Percentiles rank a stretch among this genome's conserved stretches.
Conservation (phyloP, 2,888 invertebrate species). For the Pollenia angustigena region DNA sequence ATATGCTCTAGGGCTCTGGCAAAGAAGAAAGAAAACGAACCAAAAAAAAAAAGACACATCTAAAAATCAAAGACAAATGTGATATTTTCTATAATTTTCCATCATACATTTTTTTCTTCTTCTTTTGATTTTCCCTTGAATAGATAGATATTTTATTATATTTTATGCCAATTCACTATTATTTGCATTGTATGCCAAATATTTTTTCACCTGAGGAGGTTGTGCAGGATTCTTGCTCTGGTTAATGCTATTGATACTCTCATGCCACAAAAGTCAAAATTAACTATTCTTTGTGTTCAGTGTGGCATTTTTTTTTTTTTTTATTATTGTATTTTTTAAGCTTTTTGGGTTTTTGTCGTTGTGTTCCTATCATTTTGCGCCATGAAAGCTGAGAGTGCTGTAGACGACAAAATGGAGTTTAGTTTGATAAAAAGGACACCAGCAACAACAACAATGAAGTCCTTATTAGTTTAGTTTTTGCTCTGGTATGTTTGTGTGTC, state of each 20-base stretch:
- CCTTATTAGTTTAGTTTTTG: conserved; percentile 54
- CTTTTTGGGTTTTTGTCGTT: neutral
- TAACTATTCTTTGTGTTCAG: conserved; percentile 61
- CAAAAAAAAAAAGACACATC: neutral
- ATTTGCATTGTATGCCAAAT: conserved; percentile 69
- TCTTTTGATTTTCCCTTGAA: conserved; percentile 1
- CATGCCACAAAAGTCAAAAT: conserved; percentile 61
- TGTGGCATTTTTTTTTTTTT: neutral
- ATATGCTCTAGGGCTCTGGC: conserved; percentile 31
- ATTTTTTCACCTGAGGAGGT: conserved; percentile 65
- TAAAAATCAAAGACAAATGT: conserved; percentile 59
- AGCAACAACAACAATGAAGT: conserved; percentile 14
- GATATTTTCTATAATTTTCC: conserved; percentile 61
- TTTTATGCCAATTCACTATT: conserved; percentile 69
- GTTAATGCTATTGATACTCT: conserved; percentile 60
- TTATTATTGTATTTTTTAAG: neutral
- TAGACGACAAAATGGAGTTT: conserved; percentile 47
- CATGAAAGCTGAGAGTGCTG: conserved; percentile 33
- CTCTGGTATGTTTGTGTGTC: conserved; percentile 46
- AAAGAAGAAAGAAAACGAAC: neutral
- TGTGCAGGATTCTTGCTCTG: conserved; percentile 47
- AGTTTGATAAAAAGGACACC: conserved; percentile 7
- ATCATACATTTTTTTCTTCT: conserved; percentile 15
- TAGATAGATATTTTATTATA: conserved; percentile 60
- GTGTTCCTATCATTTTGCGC: conserved; percentile 13